phyloP scores from a whole-genome alignment of 2,797 vertebrate genomes.

The Hemitrygon akajei region DNA sequence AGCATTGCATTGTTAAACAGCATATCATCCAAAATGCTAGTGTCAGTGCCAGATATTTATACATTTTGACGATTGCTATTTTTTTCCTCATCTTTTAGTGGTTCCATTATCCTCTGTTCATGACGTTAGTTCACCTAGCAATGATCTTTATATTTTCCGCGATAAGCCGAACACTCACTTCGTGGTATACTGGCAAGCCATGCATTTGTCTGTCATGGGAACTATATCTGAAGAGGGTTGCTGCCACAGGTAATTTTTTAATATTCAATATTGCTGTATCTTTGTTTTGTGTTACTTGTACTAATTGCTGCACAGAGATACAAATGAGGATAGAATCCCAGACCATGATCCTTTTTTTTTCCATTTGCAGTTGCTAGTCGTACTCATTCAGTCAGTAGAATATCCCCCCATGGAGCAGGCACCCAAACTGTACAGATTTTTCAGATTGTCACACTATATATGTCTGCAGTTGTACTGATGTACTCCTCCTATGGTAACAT shows the following conservation, averaged over 20 bases:
- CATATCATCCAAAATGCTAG: background rate
- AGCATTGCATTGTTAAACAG: background rate
- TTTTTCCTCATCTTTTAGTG: constrained; percentile 54
- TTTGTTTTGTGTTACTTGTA: background rate
- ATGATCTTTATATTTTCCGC: constrained; percentile 75
- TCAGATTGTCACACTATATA: no score
- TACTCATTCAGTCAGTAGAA: background rate
- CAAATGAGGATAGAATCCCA: no score
- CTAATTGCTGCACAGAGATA: background rate
- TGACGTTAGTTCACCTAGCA: constrained; percentile 78
- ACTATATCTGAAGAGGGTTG: constrained; percentile 70
- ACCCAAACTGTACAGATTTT: no score
- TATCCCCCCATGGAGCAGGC: no score
- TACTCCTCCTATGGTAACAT: background rate
- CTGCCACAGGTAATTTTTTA: constrained; percentile 69
- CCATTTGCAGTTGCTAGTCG: background rate
- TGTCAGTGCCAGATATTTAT: background rate
- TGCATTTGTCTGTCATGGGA: constrained; percentile 69
- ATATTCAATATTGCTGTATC: background rate
- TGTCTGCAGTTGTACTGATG: background rate
- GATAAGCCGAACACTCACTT: constrained; percentile 58
- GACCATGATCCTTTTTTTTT: background rate
- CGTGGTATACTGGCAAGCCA: constrained; percentile 66
- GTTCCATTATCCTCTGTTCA: constrained; percentile 84
- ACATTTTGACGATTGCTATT: background rate